A percentile compares a stretch with the other conserved stretches of the same genome.
These are phyloP conservation scores for Protobothrops mucrosquamatus DNA, from an alignment of 2,113 vertebrate species.

Conservation along the genomic window DNA sequence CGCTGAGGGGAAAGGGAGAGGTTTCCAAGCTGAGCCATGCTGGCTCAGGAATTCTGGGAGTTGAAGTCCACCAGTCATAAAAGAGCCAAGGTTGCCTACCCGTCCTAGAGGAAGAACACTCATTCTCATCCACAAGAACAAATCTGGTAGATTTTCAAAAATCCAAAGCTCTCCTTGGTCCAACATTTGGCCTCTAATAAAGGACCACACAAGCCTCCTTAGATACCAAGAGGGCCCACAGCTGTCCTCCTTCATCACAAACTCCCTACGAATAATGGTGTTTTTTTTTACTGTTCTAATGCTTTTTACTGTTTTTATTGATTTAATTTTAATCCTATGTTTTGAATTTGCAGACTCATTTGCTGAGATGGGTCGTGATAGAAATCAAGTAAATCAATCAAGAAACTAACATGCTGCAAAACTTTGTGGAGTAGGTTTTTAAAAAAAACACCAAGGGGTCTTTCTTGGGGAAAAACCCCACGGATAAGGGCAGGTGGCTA, in stretches of 20 bases:
- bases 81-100: too few species aligned
- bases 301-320: not conserved
- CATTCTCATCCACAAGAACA: not conserved
- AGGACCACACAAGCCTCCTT: not conserved
- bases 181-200: not conserved
- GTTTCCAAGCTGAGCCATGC: too few species aligned
- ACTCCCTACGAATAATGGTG: not conserved
- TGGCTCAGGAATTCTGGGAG: too few species aligned
- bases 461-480: slow-evolving; percentile 40
- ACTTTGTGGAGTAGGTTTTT: slow-evolving; percentile 17
- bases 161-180: not conserved
- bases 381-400: not conserved
- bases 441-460: not conserved
- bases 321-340: not conserved
- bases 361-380: not conserved
- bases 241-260: not conserved
- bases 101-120: not conserved
- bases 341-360: not conserved
- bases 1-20: too few species aligned
- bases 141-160: not conserved
- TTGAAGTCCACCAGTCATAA: too few species aligned
- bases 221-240: not conserved
- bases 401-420: not conserved
- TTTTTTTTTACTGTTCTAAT: not conserved
- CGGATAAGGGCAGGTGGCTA: not conserved